Evolutionary conservation across 2,888 invertebrate species (phyloP), one percentile per base, ranked within the genome.

Genomic region (Drosophila pegasa): DNA sequence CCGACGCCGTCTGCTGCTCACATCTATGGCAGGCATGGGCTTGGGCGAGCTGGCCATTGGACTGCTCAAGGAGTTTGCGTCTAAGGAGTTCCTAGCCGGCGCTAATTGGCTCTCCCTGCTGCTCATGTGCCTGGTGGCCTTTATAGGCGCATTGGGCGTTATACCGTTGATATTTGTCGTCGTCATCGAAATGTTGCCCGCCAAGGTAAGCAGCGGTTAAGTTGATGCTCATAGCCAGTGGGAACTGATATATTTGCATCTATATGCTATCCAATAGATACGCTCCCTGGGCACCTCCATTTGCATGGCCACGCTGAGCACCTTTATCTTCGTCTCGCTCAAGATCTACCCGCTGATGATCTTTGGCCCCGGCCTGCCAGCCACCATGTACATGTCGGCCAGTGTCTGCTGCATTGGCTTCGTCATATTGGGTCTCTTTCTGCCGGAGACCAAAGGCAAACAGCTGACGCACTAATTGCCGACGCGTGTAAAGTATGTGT

Each of bases 381-480:
- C 62, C 16, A 84, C 88, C 10, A 89, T 92, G 87, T 91, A 80
- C 65, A 75, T 81, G 22, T 90, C 89, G 48, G 80, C 81, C 14
- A 43, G 71, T 2, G 70, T 81, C 48, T 85, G 89, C 50, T 57
- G 62, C 18, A 51, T 89, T 7, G 91, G 91, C 35, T 82, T 88
- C 18, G 51, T 87, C 33, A 89, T 90, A 55, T 52, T 91, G 50
- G 66, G 87, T 2, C 45, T 89, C n/a, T 88, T 71, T 70, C 62
- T 92, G 45, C 81, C 87, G 6, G 92, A 92, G 72, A 92, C 92
- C 33, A 91, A 91, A 71, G 90, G 91, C 41, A 89, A 87, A 66
- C 78, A 79, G 48, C 60, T 91, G 64, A 80, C 85, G 63, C 63
- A 88, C 60, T 85, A 77, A 87, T 71, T 62, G 54, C 58, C 56